Base-by-base conservation (phyloP, 2,888 invertebrate species). In the Cryptocephalus primarius region DNA sequence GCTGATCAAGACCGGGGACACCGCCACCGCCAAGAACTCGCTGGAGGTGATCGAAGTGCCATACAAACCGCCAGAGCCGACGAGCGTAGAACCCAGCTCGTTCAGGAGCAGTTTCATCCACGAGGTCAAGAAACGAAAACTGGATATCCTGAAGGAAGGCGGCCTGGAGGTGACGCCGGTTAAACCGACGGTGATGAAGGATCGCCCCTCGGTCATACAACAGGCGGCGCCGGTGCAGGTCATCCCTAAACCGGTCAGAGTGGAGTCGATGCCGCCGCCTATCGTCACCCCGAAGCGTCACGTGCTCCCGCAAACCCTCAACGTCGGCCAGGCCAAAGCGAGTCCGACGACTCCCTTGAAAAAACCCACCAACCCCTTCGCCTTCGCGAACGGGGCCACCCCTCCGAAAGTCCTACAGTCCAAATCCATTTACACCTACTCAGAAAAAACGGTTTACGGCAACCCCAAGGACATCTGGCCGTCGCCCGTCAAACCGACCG, bases 101-200 rank as follows among this genome's bases (percentile, higher is more conserved):
- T 57, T 49, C 40, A 52, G 57, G 39, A 58, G 42, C 40, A 56
- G 53, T 39, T 58, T 57, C 39, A 50, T 60, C n/a, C 56, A 57
- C 8, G 63, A 63, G 43, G 56, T 83, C 52, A 84, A 83, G 67
- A 78, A 76, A 57, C 78, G 81, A 52, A 85, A 85, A 60, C 71
- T 86, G 8, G 86, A 86, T 55, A 85, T 86, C 39, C 71, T 87
- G 36, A 81, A 83, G 48, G 83, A 85, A 58, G 77, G 85, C 10
- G 86, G 86, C 0, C 68, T 86, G 4, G 85, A 86, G 62, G 85
- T 86, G 1, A 86, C 85, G 1, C 79, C 85, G 0, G 76, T 85
- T 0, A 71, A 74, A 12, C 51, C 56, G 8, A 47, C 52, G 13
- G 47, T 48, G 9, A 38, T 48, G 32, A 66, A 62, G 58, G 65